Evolutionary conservation across 2,797 vertebrate species (phyloP).

Genomic region (Liparis tanakae): DNA sequence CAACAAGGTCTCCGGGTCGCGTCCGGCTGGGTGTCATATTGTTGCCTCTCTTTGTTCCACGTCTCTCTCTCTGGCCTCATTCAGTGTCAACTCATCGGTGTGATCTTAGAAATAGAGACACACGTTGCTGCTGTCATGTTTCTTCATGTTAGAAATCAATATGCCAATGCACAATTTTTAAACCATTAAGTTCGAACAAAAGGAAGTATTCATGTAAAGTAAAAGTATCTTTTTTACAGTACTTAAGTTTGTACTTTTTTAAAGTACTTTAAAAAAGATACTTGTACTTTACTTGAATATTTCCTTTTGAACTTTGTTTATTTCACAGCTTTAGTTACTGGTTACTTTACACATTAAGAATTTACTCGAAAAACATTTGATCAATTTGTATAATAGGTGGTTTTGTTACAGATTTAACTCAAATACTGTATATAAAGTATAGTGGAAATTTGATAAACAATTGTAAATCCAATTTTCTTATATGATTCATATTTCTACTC

Average conservation of each 20-base stretch:
- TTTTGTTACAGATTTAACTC: background rate
- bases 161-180: background rate
- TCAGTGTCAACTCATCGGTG: background rate
- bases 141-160: background rate
- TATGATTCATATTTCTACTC: background rate
- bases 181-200: no score
- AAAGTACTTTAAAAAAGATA: background rate
- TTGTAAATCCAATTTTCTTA: no score
- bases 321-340: background rate
- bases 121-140: background rate
- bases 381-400: no score
- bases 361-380: background rate
- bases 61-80: background rate
- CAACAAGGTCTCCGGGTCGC: background rate
- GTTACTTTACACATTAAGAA: background rate
- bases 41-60: background rate
- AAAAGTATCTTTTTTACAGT: no score
- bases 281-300: conserved; percentile 1
- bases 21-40: background rate
- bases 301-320: background rate
- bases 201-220: no score
- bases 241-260: no score
- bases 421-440: background rate
- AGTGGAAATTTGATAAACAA: background rate
- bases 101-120: background rate